These are phyloP conservation scores for Neogale vison DNA, from an alignment of 2,113 vertebrate genomes.

Conservation along the genomic window DNA sequence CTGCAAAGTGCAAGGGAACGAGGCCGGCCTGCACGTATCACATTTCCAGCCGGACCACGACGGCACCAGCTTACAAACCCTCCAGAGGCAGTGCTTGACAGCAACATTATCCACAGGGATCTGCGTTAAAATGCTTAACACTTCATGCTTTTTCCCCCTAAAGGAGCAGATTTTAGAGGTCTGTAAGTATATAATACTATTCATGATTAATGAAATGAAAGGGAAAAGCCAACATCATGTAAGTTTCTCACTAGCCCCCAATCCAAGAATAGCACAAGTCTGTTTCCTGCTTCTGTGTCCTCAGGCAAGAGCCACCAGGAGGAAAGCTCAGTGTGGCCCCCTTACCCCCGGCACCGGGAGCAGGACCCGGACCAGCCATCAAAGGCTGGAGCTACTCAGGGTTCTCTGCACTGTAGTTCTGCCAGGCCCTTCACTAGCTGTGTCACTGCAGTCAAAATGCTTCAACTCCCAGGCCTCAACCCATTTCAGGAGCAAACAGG, in stretches of 20 bases:
- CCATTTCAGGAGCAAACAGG: neutral
- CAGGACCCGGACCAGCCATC: neutral
- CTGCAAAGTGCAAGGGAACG: neutral
- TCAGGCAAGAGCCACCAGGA: neutral
- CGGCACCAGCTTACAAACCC: neutral
- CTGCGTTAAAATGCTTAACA: neutral
- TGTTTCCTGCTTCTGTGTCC: neutral
- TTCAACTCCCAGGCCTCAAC: neutral
- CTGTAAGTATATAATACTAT: neutral
- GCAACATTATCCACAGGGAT: neutral
- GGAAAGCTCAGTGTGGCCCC: neutral
- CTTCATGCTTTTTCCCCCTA: neutral
- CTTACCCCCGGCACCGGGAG: neutral
- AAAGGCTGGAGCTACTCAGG: neutral
- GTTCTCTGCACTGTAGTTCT: neutral
- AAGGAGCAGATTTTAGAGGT: neutral
- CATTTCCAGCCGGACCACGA: neutral
- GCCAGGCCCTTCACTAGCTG: neutral
- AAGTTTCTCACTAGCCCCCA: neutral
- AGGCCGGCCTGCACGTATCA: neutral
- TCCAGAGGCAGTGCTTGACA: no score
- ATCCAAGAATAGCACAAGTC: constrained; percentile 3
- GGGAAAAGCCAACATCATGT: neutral
- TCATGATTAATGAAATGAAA: neutral
- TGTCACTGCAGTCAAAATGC: no score